Conservation (phyloP, 2,113 vertebrate genomes). For the Archilochus colubris region DNA sequence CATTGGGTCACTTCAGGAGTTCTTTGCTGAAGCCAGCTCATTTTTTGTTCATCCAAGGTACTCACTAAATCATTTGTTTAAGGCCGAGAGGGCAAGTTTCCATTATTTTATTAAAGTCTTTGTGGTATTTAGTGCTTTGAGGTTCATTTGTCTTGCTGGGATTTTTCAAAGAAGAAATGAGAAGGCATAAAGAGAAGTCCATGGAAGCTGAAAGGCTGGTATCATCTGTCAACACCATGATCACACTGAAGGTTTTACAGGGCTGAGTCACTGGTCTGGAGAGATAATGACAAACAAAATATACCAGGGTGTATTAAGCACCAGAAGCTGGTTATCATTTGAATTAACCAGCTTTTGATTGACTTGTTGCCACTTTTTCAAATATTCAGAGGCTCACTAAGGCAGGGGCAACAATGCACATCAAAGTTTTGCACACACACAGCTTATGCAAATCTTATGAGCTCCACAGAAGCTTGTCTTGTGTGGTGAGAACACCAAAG, state of each 20-base stretch:
- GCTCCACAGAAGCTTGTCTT: background rate
- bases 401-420: background rate
- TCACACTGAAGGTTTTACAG: slow-evolving; percentile 11
- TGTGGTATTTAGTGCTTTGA: background rate
- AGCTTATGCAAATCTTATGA: background rate
- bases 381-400: background rate
- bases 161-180: background rate
- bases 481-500: background rate
- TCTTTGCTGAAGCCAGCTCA: background rate
- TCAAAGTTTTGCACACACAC: background rate
- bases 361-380: slow-evolving; percentile 22
- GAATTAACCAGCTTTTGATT: slow-evolving; percentile 45
- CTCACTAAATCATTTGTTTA: background rate
- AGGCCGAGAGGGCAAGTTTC: background rate
- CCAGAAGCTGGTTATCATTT: slow-evolving; percentile 14
- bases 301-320: slow-evolving; percentile 3
- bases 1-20: background rate
- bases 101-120: background rate
- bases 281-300: slow-evolving; percentile 55
- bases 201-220: background rate
- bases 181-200: background rate
- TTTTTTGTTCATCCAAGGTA: background rate
- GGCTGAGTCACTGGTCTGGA: slow-evolving; percentile 40
- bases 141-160: background rate
- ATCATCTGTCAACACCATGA: background rate